Evolutionary conservation across 2,113 vertebrate species (phyloP).

Genomic region (Rhinopithecus roxellana): DNA sequence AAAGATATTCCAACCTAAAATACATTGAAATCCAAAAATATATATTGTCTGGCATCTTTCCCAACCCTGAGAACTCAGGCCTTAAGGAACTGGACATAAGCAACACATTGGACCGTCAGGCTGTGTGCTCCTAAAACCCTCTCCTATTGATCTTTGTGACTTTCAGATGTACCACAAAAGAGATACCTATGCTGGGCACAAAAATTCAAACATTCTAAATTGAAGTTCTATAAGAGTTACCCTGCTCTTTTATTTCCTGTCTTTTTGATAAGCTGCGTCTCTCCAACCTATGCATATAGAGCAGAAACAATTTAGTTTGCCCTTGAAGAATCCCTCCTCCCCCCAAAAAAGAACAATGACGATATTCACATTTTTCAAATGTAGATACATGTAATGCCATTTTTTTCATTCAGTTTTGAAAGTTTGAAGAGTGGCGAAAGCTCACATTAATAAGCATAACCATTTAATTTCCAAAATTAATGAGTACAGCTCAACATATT

Average conservation of each 20-base stretch:
- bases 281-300: conserved; percentile 69
- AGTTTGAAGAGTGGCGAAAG: conserved; percentile 43
- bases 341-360: conserved; percentile 40
- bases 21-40: conserved; percentile 34
- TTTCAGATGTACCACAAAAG: conserved; percentile 22
- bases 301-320: conserved; percentile 51
- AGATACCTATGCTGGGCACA: conserved; percentile 54
- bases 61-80: not conserved
- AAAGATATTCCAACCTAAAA: not conserved
- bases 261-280: conserved; percentile 58
- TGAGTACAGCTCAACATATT: conserved; percentile 42
- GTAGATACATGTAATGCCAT: conserved; percentile 43
- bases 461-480: conserved; percentile 67
- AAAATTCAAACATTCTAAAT: conserved; percentile 49
- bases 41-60: not conserved
- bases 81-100: not conserved
- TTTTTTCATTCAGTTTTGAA: conserved; percentile 63
- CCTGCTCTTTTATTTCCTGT: conserved; percentile 39
- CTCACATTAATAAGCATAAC: conserved; percentile 55
- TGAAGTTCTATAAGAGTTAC: conserved; percentile 55
- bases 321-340: conserved; percentile 59
- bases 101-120: not conserved
- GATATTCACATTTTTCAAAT: conserved; percentile 51
- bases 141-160: conserved; percentile 54
- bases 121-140: not conserved